Base-by-base conservation (phyloP, 2,797 vertebrate genomes). In the Rhinogobio ventralis region DNA sequence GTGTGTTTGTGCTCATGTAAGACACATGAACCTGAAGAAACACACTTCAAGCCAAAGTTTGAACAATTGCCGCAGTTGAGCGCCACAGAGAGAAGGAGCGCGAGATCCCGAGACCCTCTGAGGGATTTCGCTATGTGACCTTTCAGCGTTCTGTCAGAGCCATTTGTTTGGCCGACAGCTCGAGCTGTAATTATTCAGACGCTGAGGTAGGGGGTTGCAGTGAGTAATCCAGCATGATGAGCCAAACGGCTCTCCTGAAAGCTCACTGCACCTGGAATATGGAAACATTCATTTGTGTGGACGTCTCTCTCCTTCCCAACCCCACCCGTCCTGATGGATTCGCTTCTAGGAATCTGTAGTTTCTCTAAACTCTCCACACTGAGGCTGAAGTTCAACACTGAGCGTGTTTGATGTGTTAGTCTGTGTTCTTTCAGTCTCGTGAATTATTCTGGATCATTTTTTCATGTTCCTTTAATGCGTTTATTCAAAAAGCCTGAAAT, bases 101-200 rank as follows among this genome's bases (percentile, higher is more conserved):
- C 5, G 25, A 15, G 25, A 17, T 15, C 25, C 60, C 25, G 60
- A 30, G 49, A 90, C 75, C 9, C 74, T 91, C 90, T 81, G 88
- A 66, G 90, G 87, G 93, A 90, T 92, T 93, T 92, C 84, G 88
- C 91, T 89, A 76, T 0, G 89, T 95, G 94, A 95, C 94, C 93
- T 94, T 94, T 95, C 74, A 87, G 87, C 87, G 91, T 68, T 30
- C 82, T 90, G 92, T 93, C 92, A 90, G 84, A 90, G 60, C 91
- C 93, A 84, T 95, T 95, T 92, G 93, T 95, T 94, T 91, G 90
- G 67, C 39, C 90, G 93, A 93, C 92, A 90, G 89, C 85, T 88
- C 83, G 86, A 0, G 90, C 85, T 89, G 85, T 88, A 89, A 93
- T 94, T 94, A 93, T 82, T 94, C 94, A 94, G 86, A 60, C 30